Evolutionary conservation across 2,113 vertebrate species (phyloP), one percentile per base, ranked within the genome.

Genomic region (Spea bombifrons): DNA sequence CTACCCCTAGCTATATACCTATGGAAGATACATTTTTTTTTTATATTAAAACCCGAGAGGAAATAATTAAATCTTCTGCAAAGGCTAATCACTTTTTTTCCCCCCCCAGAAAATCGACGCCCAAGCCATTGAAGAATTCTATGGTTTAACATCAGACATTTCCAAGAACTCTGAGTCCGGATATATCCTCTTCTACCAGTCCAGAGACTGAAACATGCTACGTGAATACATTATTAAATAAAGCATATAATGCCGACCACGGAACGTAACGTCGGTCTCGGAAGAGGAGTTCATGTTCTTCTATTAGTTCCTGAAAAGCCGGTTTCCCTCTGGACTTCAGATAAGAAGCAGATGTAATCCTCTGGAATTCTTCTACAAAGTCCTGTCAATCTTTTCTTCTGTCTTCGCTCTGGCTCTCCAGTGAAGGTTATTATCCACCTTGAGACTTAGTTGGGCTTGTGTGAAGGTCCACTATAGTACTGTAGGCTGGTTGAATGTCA

Each of bases 161-260:
- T 96, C 95, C 88, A 97, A 97, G 90, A 97, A 96, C 89, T 96
- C 95, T 0, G 95, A 97, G 81, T 96, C 94, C 1, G 95, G 95
- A 61, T 97, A 96, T 87, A 96, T 97, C 86, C 93, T 97, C 86
- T 96, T 96, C 88, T 97, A 96, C 86, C 95, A 97, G 89, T 97
- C 95, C 67, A 94, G 95, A 89, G 94, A 96, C 94, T 97, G 89
- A 91, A 71, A 0, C 30, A 3, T 3, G 15, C 65, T 67, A 50
- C 47, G 3, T 12, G 61, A 16, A 16, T 12, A 1, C 6, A 8
- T 59, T 59, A 30, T 30, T 30, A 30, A 30, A 30, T 30, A 30
- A 30, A 30, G 30, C 30, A 30, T 30, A 30, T 30, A 30, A 30
- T 30, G 30, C 30, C 30, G 30, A 30, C 30, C 30, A 30, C 2